These are phyloP conservation scores for Yasuhikotakia modesta DNA, from an alignment of 2,797 vertebrate genomes.

Conservation along the genomic window DNA sequence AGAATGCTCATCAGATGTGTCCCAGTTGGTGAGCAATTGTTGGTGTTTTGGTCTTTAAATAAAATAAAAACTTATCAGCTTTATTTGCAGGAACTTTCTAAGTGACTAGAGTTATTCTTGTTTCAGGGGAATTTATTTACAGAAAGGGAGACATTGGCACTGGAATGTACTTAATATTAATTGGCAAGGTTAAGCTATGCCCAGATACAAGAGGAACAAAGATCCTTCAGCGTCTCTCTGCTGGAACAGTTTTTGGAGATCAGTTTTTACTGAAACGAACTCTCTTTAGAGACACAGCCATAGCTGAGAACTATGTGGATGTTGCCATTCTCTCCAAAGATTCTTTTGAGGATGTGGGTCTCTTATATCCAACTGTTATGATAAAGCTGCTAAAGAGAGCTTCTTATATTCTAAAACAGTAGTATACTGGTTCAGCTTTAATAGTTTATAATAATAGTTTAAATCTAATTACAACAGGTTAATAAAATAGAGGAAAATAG, in stretches of 20 bases:
- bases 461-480: too few species aligned
- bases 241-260: constrained; percentile 9
- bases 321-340: constrained; percentile 21
- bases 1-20: constrained; percentile 33
- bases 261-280: background rate
- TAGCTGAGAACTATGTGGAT: constrained; percentile 26
- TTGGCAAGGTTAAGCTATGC: constrained; percentile 27
- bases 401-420: background rate
- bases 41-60: background rate
- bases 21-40: constrained; percentile 15
- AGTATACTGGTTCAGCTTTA: background rate
- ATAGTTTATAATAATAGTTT: background rate
- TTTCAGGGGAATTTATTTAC: constrained; percentile 27
- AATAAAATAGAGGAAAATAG: background rate
- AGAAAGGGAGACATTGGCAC: constrained; percentile 21
- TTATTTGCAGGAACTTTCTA: background rate
- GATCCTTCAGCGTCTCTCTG: background rate
- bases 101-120: background rate
- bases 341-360: background rate
- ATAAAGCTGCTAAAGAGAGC: background rate
- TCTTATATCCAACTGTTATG: constrained; percentile 6
- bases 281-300: background rate
- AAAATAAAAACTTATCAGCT: background rate
- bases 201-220: constrained; percentile 1
- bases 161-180: constrained; percentile 19